A percentile compares a stretch with the other conserved stretches of the same genome.
Conservation (phyloP, 2,797 vertebrate species). For the Tokudaia muenninki region DNA sequence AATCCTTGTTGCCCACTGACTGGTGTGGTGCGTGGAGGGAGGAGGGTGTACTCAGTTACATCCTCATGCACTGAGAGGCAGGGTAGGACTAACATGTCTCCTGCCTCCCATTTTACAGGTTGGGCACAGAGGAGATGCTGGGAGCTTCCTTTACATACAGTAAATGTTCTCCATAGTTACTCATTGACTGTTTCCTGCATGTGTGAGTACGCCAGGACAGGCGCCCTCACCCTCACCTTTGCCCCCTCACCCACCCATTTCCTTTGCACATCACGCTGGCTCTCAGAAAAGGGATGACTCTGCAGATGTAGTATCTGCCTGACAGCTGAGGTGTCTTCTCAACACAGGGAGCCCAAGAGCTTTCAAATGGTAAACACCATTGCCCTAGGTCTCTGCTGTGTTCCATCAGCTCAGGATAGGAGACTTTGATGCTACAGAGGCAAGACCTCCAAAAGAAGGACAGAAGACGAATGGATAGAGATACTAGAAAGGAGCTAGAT, state of each 20-base stretch:
- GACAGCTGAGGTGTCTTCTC: not conserved
- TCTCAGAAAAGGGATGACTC: not conserved
- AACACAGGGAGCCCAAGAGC: not conserved
- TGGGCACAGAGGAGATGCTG: not conserved
- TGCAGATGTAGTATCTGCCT: not conserved
- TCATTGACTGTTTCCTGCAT: not conserved
- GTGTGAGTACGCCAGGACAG: rapidly evolving
- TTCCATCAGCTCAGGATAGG: not conserved
- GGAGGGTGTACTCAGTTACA: not conserved
- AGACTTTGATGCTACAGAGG: not conserved
- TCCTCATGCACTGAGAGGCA: not conserved
- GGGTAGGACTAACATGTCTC: not conserved
- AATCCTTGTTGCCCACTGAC: rapidly evolving
- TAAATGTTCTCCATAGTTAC: not conserved
- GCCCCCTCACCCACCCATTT: not conserved
- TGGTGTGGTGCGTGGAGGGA: rapidly evolving
- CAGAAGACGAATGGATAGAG: not conserved
- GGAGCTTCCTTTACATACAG: not conserved
- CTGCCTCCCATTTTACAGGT: not conserved
- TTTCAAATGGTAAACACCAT: not conserved
- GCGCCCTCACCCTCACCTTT: not conserved
- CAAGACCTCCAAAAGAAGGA: not conserved
- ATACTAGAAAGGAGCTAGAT: not conserved
- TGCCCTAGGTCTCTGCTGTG: not conserved
- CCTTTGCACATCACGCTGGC: not conserved